phyloP scores from a whole-genome alignment of 2,113 vertebrate genomes.

The Camelus dromedarius region DNA sequence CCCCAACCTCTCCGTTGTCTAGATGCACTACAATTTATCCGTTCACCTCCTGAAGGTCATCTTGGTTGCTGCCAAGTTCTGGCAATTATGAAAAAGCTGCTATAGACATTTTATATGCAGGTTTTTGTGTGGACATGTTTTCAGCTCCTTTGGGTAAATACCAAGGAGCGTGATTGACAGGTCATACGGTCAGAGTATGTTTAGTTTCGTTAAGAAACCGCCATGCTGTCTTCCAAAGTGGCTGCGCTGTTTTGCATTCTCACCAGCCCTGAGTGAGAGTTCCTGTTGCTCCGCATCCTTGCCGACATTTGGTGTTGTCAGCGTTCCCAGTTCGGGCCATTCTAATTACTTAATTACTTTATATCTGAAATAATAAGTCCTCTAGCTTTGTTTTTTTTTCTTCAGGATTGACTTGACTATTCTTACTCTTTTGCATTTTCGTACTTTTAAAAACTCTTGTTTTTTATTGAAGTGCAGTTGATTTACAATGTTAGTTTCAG shows the following conservation, averaged over 20 bases:
- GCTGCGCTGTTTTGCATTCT: neutral
- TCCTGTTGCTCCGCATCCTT: neutral
- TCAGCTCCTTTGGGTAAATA: neutral
- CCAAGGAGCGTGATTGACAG: no score
- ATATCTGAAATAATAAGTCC: neutral
- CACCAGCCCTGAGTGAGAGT: neutral
- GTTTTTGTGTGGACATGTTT: neutral
- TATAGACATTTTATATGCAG: neutral
- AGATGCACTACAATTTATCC: neutral
- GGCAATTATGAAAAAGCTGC: neutral
- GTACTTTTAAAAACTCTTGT: no score
- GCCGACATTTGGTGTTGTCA: neutral
- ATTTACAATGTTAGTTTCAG: no score
- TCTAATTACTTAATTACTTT: neutral
- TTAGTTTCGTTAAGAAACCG: neutral
- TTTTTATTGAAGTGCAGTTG: no score
- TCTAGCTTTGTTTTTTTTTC: neutral
- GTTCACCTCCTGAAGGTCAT: no score
- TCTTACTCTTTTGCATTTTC: neutral
- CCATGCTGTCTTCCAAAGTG: neutral
- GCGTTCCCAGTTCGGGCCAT: neutral
- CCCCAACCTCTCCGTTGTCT: neutral
- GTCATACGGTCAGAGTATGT: neutral
- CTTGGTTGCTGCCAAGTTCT: neutral
- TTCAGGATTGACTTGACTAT: neutral